These are phyloP conservation scores for Chaitophorus viminalis DNA, from an alignment of 2,888 invertebrate genomes.

Conservation along the genomic window DNA sequence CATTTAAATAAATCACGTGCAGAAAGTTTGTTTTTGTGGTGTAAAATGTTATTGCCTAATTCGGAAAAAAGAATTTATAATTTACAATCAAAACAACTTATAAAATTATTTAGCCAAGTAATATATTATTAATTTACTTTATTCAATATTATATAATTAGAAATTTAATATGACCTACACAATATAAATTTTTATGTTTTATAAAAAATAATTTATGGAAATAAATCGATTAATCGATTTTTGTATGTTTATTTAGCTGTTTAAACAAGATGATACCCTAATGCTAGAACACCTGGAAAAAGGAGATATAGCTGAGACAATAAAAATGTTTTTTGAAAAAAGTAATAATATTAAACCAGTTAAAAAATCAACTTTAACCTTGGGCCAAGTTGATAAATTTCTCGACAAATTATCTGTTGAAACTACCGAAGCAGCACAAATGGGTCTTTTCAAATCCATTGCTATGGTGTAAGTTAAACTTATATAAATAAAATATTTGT, in stretches of 20 bases:
- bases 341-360: slow-evolving; percentile 73
- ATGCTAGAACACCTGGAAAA: slow-evolving; percentile 89
- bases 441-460: slow-evolving; percentile 78
- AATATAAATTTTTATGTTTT: too few relatives aligned
- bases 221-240: slow-evolving; percentile 9
- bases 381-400: slow-evolving; percentile 82
- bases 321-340: slow-evolving; percentile 79
- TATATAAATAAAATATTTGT: neutral
- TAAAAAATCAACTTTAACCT: slow-evolving; percentile 76
- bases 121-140: slow-evolving; percentile 52
- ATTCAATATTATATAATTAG: slow-evolving; percentile 1
- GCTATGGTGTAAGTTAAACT: slow-evolving; percentile 69
- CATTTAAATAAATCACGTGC: slow-evolving; percentile 77
- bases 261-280: slow-evolving; percentile 77
- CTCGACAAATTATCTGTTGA: slow-evolving; percentile 78
- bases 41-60: slow-evolving; percentile 84
- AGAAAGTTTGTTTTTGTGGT: slow-evolving; percentile 78
- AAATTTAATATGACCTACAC: neutral
- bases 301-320: slow-evolving; percentile 90
- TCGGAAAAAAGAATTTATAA: slow-evolving; percentile 88
- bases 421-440: slow-evolving; percentile 90
- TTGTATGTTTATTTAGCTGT: slow-evolving; percentile 70
- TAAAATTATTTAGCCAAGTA: slow-evolving; percentile 84
- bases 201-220: too few relatives aligned
- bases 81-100: slow-evolving; percentile 88